Conservation (phyloP, 2,113 vertebrate species). For the Melanerpes formicivorus region DNA sequence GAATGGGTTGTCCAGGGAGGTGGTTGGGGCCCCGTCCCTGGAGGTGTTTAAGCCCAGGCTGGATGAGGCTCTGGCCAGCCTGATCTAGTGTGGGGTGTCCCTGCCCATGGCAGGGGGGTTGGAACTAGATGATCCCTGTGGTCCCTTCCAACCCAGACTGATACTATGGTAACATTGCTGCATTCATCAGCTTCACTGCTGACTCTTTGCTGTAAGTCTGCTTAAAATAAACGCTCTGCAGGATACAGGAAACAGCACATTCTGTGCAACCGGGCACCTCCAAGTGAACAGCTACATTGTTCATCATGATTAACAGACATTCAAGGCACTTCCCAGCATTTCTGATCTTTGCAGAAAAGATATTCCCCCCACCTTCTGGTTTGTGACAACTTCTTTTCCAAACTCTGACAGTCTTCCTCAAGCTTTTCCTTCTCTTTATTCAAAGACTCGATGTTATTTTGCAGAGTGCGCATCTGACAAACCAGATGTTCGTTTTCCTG, state of each 20-base stretch:
- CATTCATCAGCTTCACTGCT: not conserved
- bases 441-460: constrained; percentile 57
- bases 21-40: no score
- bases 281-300: not conserved
- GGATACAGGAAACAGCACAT: not conserved
- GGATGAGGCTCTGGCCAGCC: no score
- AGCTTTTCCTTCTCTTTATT: constrained; percentile 73
- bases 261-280: not conserved
- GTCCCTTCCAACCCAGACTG: no score
- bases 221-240: not conserved
- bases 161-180: not conserved
- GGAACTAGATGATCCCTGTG: no score
- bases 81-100: no score
- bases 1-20: no score
- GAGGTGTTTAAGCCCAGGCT: no score
- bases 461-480: constrained; percentile 58
- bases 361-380: constrained; percentile 71
- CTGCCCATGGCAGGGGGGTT: no score
- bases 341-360: not conserved
- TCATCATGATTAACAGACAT: not conserved
- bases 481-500: constrained; percentile 60
- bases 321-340: not conserved
- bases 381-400: constrained; percentile 77
- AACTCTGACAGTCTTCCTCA: constrained; percentile 66
- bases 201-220: not conserved